Conservation (phyloP, 2,888 invertebrate genomes). For the Cryptophagus acutangulus region DNA sequence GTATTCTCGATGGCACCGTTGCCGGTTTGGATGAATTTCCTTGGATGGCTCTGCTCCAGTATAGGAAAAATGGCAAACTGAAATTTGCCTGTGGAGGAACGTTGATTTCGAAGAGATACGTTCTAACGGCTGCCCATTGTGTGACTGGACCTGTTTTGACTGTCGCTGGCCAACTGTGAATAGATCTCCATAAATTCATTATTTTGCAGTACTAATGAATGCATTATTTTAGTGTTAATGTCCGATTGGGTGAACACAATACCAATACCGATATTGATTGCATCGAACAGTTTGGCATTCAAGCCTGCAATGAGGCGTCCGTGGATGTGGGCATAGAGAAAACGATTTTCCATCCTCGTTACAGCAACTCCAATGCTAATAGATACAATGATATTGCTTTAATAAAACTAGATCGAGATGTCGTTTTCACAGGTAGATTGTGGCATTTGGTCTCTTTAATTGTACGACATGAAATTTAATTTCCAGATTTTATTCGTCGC, state of each 20-base stretch:
- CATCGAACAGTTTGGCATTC: slow-evolving; percentile 25
- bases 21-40: slow-evolving; percentile 50
- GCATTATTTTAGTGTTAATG: slow-evolving; percentile 34
- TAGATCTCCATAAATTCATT: no score
- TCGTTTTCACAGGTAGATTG: slow-evolving; percentile 47
- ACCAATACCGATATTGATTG: slow-evolving; percentile 47
- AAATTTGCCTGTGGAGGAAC: slow-evolving; percentile 50
- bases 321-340: slow-evolving; percentile 36
- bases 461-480: slow-evolving; percentile 3
- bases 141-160: slow-evolving; percentile 45
- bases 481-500: slow-evolving; percentile 35
- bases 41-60: slow-evolving; percentile 51
- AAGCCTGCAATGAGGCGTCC: slow-evolving; percentile 33
- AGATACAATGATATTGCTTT: slow-evolving; percentile 46
- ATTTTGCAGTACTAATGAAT: no score
- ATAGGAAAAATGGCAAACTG: slow-evolving; percentile 33
- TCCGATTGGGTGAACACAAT: slow-evolving; percentile 51
- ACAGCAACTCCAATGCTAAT: slow-evolving; percentile 27
- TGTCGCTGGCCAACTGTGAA: slow-evolving; percentile 39
- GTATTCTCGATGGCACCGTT: slow-evolving; percentile 43
- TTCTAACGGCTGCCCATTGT: slow-evolving; percentile 56
- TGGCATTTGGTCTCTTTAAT: not conserved
- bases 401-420: slow-evolving; percentile 49
- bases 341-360: slow-evolving; percentile 31
- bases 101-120: slow-evolving; percentile 52